Evolutionary conservation across 2,888 invertebrate genomes (phyloP).

Genomic region (Crepidodera aurea): DNA sequence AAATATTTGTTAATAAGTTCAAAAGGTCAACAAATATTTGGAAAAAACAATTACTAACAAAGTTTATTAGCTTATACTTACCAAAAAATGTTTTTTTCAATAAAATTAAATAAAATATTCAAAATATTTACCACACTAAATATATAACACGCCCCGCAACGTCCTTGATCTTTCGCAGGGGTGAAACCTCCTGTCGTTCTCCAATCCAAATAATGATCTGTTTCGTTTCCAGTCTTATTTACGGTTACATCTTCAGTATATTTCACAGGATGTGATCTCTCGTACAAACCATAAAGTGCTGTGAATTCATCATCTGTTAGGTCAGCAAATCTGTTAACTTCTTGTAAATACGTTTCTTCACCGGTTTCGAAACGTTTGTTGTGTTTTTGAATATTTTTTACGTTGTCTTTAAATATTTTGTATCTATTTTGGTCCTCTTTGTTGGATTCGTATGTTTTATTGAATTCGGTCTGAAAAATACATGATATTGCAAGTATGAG

Average conservation of each 20-base stretch:
- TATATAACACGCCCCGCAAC: constrained; percentile 32
- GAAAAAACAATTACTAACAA: too few relatives aligned
- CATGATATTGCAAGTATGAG: too few relatives aligned
- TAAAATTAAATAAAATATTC: too few relatives aligned
- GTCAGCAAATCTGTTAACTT: constrained; percentile 30
- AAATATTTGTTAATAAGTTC: too few relatives aligned
- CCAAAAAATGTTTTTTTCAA: too few relatives aligned
- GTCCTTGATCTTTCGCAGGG: constrained; percentile 31
- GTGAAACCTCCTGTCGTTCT: constrained; percentile 26
- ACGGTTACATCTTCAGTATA: background rate
- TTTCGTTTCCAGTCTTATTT: background rate
- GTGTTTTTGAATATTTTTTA: constrained; percentile 27
- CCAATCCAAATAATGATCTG: constrained; percentile 26
- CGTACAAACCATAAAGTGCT: constrained; percentile 17
- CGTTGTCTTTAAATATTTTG: constrained; percentile 32
- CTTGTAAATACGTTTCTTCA: constrained; percentile 22
- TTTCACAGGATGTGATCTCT: background rate
- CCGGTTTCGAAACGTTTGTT: constrained; percentile 26
- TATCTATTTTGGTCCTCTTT: constrained; percentile 23
- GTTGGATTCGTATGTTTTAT: constrained; percentile 27
- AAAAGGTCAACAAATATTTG: too few relatives aligned
- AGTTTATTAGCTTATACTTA: too few relatives aligned
- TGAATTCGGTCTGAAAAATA: constrained; percentile 21
- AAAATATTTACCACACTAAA: constrained; percentile 31
- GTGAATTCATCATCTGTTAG: constrained; percentile 25